Evolutionary conservation across 2,113 vertebrate species (phyloP).

Genomic region (Ptilorrhoa leucosticta): DNA sequence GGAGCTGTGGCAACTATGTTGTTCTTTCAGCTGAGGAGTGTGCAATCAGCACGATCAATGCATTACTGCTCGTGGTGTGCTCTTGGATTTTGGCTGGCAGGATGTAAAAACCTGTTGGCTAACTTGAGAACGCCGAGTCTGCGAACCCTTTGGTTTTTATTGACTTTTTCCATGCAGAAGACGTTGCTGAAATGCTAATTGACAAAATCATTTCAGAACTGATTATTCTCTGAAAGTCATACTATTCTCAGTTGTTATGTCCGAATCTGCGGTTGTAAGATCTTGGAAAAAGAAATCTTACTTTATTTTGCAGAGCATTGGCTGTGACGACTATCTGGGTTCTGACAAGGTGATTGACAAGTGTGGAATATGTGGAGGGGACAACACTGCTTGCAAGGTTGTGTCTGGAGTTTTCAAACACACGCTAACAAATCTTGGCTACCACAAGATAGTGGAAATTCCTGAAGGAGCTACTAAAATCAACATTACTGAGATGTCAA

Average conservation of each 20-base stretch:
- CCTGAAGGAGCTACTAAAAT: conserved; percentile 96
- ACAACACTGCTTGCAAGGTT: conserved; percentile 87
- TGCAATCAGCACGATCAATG: not conserved
- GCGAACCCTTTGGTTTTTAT: not conserved
- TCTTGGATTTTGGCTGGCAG: not conserved
- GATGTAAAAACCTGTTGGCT: not conserved
- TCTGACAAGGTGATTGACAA: conserved; percentile 89
- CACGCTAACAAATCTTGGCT: conserved; percentile 87
- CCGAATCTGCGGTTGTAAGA: not conserved
- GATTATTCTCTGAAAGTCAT: not conserved
- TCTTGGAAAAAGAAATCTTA: not conserved
- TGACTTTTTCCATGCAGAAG: not conserved
- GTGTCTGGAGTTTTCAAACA: conserved; percentile 92
- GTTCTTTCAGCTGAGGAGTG: not conserved
- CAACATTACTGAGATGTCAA: conserved; percentile 94
- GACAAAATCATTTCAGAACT: not conserved
- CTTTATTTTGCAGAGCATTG: conserved; percentile 79
- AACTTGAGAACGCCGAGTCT: not conserved
- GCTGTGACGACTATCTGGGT: conserved; percentile 91
- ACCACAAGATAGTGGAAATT: conserved; percentile 95
- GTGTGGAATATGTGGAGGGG: conserved; percentile 91
- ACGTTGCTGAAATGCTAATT: not conserved
- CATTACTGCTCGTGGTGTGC: not conserved
- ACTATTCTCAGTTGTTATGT: not conserved
- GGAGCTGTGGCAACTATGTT: not conserved